Evolutionary conservation across 2,113 vertebrate genomes (phyloP).

Genomic region (Pollachius pollachius): DNA sequence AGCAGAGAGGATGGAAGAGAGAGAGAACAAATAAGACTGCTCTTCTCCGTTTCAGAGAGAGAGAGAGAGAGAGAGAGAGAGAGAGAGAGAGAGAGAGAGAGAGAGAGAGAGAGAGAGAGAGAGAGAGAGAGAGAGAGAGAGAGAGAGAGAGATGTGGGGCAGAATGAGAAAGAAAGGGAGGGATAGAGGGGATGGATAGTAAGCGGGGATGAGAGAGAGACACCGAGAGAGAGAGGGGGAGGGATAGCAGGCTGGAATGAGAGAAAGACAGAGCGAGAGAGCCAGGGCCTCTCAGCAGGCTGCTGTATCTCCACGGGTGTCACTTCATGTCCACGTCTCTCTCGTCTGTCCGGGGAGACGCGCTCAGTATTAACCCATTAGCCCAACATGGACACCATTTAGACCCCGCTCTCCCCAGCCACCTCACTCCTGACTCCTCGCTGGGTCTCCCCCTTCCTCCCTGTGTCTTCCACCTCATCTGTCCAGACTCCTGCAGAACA

Average conservation of each 20-base stretch:
- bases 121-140: slow-evolving; percentile 58
- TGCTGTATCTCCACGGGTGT: slow-evolving; percentile 64
- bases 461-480: not conserved
- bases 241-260: no score
- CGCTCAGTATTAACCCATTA: slow-evolving; percentile 60
- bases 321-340: slow-evolving; percentile 67
- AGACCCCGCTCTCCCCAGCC: slow-evolving; percentile 19
- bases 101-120: no score
- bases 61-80: slow-evolving; percentile 48
- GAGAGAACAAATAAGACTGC: slow-evolving; percentile 65
- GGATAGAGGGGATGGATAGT: slow-evolving; percentile 37
- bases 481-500: not conserved
- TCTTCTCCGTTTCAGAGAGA: slow-evolving; percentile 62
- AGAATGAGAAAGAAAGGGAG: slow-evolving; percentile 47
- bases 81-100: slow-evolving; percentile 46
- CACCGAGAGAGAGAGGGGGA: slow-evolving; percentile 9
- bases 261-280: not conserved
- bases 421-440: slow-evolving; percentile 2
- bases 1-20: slow-evolving; percentile 48
- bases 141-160: slow-evolving; percentile 37
- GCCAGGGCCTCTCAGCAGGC: slow-evolving; percentile 59
- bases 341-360: slow-evolving; percentile 54
- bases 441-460: not conserved
- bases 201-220: slow-evolving; percentile 48
- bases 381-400: slow-evolving; percentile 40